Evolutionary conservation across 2,113 vertebrate species (phyloP), one percentile per base, ranked within the genome.

Genomic region (Procavia capensis): DNA sequence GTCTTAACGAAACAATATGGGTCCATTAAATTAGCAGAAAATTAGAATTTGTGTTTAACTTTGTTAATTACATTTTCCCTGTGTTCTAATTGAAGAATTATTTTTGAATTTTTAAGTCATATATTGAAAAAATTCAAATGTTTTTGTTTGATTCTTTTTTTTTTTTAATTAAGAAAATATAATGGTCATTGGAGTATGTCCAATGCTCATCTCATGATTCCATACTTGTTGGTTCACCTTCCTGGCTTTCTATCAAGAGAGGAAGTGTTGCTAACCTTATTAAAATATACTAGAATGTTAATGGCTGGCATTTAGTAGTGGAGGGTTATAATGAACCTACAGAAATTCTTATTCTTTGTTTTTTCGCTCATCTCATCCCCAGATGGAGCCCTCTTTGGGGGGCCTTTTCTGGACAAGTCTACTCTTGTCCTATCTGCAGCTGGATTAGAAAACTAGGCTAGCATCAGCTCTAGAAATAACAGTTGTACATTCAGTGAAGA

Each of bases 111-210:
- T 94, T 6, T 94, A 85, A 82, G 25, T 50, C 29, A 90, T 59
- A 85, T 88, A 81, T 9, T 50, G 54, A 81, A 61, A 80, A 82
- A 47, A 45, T 0, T 11, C 1, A 6, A 41, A 39, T 13, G 5
- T 75, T 92, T 91, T 83, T 24, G 59, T 85, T 94, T 90, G 8
- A 31, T 63, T 86, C 31, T 87, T 89, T 54, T n/a, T 87, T 89
- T 54, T 54, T 50, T n/a, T 87, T 89, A 41, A 36, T 66, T 82
- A 75, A 78, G 31, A 89, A 88, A 79, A 34, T 3, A 45, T 6
- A 34, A 3, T 47, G 31, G 0, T 59, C 9, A 47, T 20, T 34
- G 16, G 29, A 8, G 9, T 11, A 47, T 45, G 17, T 11, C 45
- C 45, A 34, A 34, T 41, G 9, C 59, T 57, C 61, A 14, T 66